Conservation (phyloP, 1,140 invertebrate genomes). For the Saxidomus purpurata region DNA sequence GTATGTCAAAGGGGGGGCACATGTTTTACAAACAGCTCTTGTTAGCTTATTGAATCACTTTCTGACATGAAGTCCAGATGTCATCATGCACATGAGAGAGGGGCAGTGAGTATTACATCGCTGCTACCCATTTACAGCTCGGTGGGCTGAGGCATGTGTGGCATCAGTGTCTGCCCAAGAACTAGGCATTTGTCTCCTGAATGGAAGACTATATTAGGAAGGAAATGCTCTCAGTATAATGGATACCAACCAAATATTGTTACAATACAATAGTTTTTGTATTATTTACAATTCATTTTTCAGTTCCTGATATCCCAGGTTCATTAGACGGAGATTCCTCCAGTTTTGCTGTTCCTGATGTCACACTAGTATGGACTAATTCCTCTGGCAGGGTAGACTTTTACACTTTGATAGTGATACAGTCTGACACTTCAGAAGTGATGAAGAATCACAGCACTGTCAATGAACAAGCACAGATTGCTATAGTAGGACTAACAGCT, state of each 20-base stretch:
- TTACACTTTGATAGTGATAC: background rate
- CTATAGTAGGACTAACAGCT: background rate
- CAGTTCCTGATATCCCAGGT: background rate
- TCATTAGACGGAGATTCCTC: background rate
- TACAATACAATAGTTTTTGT: too few species aligned
- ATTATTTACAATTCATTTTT: background rate
- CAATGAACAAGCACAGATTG: background rate
- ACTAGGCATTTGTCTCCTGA: too few species aligned
- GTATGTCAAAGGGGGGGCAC: too few species aligned
- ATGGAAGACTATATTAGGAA: background rate
- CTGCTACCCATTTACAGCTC: background rate
- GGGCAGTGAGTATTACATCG: too few species aligned
- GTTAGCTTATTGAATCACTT: too few species aligned
- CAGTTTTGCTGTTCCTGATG: background rate
- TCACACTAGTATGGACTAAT: background rate
- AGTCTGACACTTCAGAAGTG: background rate
- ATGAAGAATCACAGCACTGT: background rate
- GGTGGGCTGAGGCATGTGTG: too few species aligned
- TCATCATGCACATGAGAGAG: too few species aligned
- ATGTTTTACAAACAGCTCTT: too few species aligned
- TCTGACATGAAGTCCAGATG: too few species aligned
- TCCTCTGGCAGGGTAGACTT: background rate
- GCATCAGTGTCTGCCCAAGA: too few species aligned
- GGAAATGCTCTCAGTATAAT: background rate
- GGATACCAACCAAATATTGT: too few species aligned